phyloP scores from a whole-genome alignment of 2,797 vertebrate genomes.

The Stomatorhinus walkeri region DNA sequence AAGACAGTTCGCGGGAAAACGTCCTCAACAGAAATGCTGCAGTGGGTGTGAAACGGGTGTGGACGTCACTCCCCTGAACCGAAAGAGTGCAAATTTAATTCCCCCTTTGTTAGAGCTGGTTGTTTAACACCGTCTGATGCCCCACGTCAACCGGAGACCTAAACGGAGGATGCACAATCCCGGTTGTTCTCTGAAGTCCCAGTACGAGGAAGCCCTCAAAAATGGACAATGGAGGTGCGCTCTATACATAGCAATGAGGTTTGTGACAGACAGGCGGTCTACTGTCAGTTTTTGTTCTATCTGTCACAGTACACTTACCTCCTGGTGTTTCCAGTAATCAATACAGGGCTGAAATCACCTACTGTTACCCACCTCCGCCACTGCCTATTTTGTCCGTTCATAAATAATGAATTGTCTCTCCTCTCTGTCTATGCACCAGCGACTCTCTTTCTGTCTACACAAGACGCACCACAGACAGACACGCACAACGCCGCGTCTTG shows the following conservation, averaged over 20 bases:
- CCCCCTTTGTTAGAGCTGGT: not conserved
- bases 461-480: constrained; percentile 38
- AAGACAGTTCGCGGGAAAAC: not conserved
- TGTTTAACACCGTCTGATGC: not conserved
- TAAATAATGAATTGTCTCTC: constrained; percentile 86
- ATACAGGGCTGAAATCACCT: constrained; percentile 94
- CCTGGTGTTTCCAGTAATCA: constrained; percentile 96
- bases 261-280: constrained; percentile 60
- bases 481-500: constrained; percentile 74
- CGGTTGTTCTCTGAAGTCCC: not conserved
- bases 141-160: not conserved
- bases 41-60: not conserved
- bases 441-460: constrained; percentile 42
- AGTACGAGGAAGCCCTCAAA: constrained; percentile 29
- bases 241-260: constrained; percentile 53
- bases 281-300: constrained; percentile 72
- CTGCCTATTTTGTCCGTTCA: constrained; percentile 94
- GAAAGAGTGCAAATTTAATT: not conserved
- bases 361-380: constrained; percentile 80
- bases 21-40: not conserved
- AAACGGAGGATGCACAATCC: not conserved
- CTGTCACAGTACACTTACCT: constrained; percentile 87
- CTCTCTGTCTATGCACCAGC: constrained; percentile 42
- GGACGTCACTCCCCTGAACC: not conserved
- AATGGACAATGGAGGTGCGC: constrained; percentile 61